These are phyloP conservation scores for Dolichotis patagonum DNA, from an alignment of 2,113 vertebrate species.

Conservation along the genomic window DNA sequence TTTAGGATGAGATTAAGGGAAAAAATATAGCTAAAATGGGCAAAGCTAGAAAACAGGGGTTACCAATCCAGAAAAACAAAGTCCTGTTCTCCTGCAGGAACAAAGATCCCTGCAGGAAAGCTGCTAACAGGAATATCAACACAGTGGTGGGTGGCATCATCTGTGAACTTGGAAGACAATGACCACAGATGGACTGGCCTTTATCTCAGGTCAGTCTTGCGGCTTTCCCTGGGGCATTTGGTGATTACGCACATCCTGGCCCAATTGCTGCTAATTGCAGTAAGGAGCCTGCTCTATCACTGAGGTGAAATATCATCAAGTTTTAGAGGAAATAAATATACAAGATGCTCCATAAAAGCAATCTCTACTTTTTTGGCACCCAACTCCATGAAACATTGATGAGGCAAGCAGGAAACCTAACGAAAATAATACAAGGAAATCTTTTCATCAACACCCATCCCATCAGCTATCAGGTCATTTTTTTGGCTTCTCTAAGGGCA, in stretches of 20 bases:
- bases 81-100: background rate
- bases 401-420: slow-evolving; percentile 84
- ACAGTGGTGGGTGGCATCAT: slow-evolving; percentile 52
- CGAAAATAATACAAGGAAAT: slow-evolving; percentile 83
- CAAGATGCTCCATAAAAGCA: slow-evolving; percentile 69
- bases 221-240: background rate
- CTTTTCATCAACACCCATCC: slow-evolving; percentile 80
- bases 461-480: slow-evolving; percentile 74
- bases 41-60: background rate
- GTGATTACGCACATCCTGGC: background rate
- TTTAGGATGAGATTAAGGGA: background rate
- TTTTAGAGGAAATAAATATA: slow-evolving; percentile 71
- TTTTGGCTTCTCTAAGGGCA: slow-evolving; percentile 71
- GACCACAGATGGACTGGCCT: slow-evolving; percentile 14
- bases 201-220: slow-evolving; percentile 34
- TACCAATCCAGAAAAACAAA: background rate
- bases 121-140: background rate
- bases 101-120: slow-evolving; percentile 4
- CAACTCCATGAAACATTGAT: slow-evolving; percentile 61
- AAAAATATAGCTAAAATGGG: background rate
- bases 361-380: slow-evolving; percentile 72
- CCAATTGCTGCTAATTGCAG: slow-evolving; percentile 13
- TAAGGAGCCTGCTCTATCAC: background rate
- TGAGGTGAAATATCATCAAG: slow-evolving; percentile 61
- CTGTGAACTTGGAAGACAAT: slow-evolving; percentile 63